Conservation (phyloP, 2,888 invertebrate species). For the Eupithecia subfuscata region DNA sequence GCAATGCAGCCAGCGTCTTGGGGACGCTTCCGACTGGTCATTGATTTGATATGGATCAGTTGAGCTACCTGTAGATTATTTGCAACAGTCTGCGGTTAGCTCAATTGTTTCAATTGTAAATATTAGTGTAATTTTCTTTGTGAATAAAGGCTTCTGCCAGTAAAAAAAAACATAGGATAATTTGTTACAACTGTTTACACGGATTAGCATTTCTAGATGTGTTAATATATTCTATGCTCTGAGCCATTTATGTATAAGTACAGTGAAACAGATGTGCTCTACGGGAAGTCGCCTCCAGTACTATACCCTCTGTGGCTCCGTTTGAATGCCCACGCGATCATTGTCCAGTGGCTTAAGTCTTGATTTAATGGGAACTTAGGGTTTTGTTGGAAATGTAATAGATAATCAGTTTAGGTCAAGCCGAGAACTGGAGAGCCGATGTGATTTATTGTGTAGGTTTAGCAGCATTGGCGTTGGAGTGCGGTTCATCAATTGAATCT, state of each 20-base stretch:
- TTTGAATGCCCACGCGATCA: constrained; percentile 60
- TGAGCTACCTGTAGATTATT: too few relatives aligned
- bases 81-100: too few relatives aligned
- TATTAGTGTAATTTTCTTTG: too few relatives aligned
- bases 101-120: too few relatives aligned
- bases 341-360: constrained; percentile 46
- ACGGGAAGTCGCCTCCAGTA: constrained; percentile 56
- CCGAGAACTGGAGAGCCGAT: constrained; percentile 24
- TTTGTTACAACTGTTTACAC: neutral
- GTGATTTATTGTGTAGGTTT: constrained; percentile 28
- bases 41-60: too few relatives aligned
- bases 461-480: neutral
- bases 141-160: too few relatives aligned
- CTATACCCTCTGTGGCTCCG: constrained; percentile 26
- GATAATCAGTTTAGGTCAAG: constrained; percentile 36
- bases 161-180: too few relatives aligned
- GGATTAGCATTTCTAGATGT: neutral
- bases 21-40: too few relatives aligned
- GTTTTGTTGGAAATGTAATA: constrained; percentile 41
- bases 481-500: neutral
- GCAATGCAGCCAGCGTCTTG: too few relatives aligned
- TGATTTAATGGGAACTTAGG: constrained; percentile 47
- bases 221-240: constrained; percentile 17
- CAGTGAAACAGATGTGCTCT: constrained; percentile 64
- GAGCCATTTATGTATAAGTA: constrained; percentile 23